A percentile compares a stretch with the other conserved stretches of the same genome.
These are phyloP conservation scores for Etheostoma nigrum DNA, from an alignment of 2,797 vertebrate species.

Conservation along the genomic window DNA sequence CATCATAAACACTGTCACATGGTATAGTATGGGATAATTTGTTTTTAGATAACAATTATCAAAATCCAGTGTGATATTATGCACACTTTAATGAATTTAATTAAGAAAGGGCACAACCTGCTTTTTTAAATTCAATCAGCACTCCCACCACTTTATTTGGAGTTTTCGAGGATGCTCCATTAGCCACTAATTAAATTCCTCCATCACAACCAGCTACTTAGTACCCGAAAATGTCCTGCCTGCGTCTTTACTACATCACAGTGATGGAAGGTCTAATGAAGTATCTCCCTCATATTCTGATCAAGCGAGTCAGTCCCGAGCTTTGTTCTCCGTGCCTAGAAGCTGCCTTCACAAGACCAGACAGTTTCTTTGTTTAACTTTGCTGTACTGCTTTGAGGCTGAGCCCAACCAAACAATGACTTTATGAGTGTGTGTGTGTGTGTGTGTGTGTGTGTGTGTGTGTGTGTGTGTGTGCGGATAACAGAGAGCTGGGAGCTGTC, in stretches of 20 bases:
- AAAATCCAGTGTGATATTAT: constrained; percentile 22
- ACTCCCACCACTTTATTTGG: constrained; percentile 14
- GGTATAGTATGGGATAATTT: not conserved
- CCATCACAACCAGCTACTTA: constrained; percentile 33
- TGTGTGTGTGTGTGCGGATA: constrained; percentile 2
- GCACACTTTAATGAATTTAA: constrained; percentile 13
- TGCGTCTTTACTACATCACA: constrained; percentile 26
- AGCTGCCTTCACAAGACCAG: constrained; percentile 47
- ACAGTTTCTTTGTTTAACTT: constrained; percentile 51
- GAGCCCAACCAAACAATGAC: constrained; percentile 43
- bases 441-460: not conserved
- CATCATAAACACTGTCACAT: not conserved
- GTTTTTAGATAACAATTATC: constrained; percentile 2
- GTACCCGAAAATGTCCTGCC: constrained; percentile 18
- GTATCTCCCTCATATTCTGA: constrained; percentile 43
- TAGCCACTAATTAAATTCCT: constrained; percentile 48
- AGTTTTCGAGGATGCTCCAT: constrained; percentile 38
- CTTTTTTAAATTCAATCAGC: constrained; percentile 17
- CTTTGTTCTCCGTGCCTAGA: constrained; percentile 45
- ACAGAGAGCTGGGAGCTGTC: constrained; percentile 52
- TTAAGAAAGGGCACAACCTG: constrained; percentile 8
- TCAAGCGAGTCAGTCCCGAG: constrained; percentile 43
- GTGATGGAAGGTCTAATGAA: constrained; percentile 32
- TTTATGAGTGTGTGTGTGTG: constrained; percentile 10
- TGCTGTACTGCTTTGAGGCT: constrained; percentile 44